Conservation (phyloP, 1,140 invertebrate species). For the Drosophila dunni region DNA sequence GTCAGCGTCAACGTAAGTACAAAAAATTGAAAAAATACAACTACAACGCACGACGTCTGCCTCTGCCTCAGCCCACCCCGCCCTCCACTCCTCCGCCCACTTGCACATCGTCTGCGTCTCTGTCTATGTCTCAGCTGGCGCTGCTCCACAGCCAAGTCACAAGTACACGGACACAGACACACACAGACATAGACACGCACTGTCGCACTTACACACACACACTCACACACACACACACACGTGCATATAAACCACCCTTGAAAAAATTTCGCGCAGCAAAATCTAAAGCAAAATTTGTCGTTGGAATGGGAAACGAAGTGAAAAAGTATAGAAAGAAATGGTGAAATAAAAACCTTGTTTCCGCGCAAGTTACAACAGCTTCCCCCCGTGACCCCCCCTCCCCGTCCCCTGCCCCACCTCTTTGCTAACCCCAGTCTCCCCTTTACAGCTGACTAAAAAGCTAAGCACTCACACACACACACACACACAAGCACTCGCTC, state of each 20-base stretch:
- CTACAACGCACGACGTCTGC: conserved; percentile 54
- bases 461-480: conserved; percentile 67
- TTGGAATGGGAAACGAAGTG: conserved; percentile 4
- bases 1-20: conserved; percentile 54
- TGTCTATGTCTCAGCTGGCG: conserved; percentile 27
- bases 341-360: conserved; percentile 83
- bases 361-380: conserved; percentile 76
- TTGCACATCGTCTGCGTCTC: conserved; percentile 6
- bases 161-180: conserved; percentile 28
- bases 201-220: conserved; percentile 30
- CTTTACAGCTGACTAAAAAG: conserved; percentile 72
- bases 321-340: conserved; percentile 81
- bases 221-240: conserved; percentile 40
- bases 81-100: no score
- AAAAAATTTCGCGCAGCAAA: conserved; percentile 80
- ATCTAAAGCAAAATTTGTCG: conserved; percentile 68
- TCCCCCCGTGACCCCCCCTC: conserved; percentile 4
- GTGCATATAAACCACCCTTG: conserved; percentile 66
- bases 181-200: conserved; percentile 35
- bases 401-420: neutral
- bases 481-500: conserved; percentile 26
- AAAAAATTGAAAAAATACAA: conserved; percentile 75
- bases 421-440: neutral
- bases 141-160: conserved; percentile 34
- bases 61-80: conserved; percentile 5